A percentile compares a stretch with the other conserved stretches of the same genome.
Evolutionary conservation across 2,113 vertebrate species (phyloP).

Genomic region (Spheniscus mendiculus): DNA sequence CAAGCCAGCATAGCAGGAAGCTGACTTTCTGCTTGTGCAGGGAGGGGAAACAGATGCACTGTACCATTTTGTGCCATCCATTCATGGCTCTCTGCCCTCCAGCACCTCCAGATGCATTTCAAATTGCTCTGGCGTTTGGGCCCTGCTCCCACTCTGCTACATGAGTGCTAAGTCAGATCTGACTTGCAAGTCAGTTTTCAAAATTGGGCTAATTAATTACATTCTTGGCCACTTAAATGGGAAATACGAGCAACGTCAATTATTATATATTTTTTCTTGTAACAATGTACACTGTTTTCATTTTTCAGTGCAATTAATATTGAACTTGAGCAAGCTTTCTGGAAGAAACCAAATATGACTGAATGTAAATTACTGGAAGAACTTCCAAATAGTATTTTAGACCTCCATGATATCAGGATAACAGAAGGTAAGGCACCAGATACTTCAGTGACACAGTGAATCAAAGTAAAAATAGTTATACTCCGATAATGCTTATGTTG

Average conservation of each 20-base stretch:
- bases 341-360: constrained; percentile 77
- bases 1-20: background rate
- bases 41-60: background rate
- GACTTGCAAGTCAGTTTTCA: background rate
- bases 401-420: constrained; percentile 77
- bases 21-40: background rate
- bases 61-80: background rate
- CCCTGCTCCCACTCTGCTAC: background rate
- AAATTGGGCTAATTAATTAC: background rate
- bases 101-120: background rate
- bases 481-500: background rate
- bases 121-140: background rate
- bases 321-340: constrained; percentile 63
- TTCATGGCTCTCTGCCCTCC: background rate
- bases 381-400: constrained; percentile 75
- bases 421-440: constrained; percentile 77
- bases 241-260: background rate
- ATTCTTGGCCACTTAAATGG: background rate
- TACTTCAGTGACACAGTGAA: background rate
- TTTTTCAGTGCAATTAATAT: constrained; percentile 66
- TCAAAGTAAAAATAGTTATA: background rate
- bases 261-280: background rate
- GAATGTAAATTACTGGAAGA: constrained; percentile 70
- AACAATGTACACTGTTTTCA: background rate
- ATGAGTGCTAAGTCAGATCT: background rate